Conservation (phyloP, 1,140 invertebrate genomes). For the Drosophila elegans region DNA sequence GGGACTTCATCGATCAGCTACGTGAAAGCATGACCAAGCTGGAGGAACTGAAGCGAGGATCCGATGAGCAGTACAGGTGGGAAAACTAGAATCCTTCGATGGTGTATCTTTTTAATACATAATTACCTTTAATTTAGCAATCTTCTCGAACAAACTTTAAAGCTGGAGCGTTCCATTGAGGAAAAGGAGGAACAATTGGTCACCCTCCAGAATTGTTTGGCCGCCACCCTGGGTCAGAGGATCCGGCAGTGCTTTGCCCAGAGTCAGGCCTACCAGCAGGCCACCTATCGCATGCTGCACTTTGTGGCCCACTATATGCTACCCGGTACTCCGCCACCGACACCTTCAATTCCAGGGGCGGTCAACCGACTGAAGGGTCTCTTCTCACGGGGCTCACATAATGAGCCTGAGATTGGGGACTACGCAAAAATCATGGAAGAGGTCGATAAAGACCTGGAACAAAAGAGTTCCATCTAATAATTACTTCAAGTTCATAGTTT, state of each 20-base stretch:
- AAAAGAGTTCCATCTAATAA: neutral
- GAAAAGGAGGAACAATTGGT: conserved; percentile 49
- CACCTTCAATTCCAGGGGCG: conserved; percentile 27
- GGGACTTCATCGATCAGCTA: conserved; percentile 22
- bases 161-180: conserved; percentile 27
- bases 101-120: neutral
- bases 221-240: conserved; percentile 70
- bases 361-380: conserved; percentile 36
- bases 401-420: neutral
- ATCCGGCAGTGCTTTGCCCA: conserved; percentile 63
- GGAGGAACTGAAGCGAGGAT: conserved; percentile 18
- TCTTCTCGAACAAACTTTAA: conserved; percentile 20
- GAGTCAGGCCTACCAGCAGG: conserved; percentile 53
- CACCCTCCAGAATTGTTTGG: conserved; percentile 64
- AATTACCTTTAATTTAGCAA: conserved; percentile 17
- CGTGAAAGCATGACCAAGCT: conserved; percentile 22
- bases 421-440: neutral
- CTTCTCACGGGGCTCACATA: conserved; percentile 14
- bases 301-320: conserved; percentile 70
- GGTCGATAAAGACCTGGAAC: neutral
- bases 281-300: conserved; percentile 66
- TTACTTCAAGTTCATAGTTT: neutral
- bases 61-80: conserved; percentile 43
- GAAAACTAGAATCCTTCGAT: neutral
- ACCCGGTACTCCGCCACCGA: conserved; percentile 57